These are phyloP conservation scores for Cylas formicarius DNA, from an alignment of 1,140 invertebrate species.

Conservation along the genomic window DNA sequence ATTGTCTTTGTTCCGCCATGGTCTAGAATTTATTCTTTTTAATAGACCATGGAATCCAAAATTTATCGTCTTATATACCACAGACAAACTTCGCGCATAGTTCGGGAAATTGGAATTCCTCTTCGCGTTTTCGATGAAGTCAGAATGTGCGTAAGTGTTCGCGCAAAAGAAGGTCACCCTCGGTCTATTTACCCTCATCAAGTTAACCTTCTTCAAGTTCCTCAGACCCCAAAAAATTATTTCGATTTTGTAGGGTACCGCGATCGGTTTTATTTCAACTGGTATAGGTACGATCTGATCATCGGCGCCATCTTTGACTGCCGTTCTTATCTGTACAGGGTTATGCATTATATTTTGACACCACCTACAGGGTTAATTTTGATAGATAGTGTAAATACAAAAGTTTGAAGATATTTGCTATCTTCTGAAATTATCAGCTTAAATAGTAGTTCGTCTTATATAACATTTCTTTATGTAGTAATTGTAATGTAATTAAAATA, in stretches of 20 bases:
- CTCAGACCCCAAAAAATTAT: slow-evolving; percentile 58
- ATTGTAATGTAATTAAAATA: too few relatives aligned
- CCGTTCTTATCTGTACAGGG: slow-evolving; percentile 1
- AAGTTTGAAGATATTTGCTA: too few relatives aligned
- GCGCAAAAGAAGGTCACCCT: slow-evolving; percentile 50
- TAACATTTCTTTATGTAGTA: too few relatives aligned
- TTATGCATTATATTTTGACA: too few relatives aligned
- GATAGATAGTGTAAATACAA: too few relatives aligned
- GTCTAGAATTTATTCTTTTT: slow-evolving; percentile 41
- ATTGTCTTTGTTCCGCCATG: slow-evolving; percentile 42
- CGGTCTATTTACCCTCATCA: slow-evolving; percentile 45
- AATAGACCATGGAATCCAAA: neutral
- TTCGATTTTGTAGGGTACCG: slow-evolving; percentile 44
- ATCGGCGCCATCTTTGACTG: slow-evolving; percentile 9
- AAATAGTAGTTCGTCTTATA: too few relatives aligned
- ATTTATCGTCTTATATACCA: slow-evolving; percentile 38
- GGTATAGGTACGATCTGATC: slow-evolving; percentile 40
- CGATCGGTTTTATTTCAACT: slow-evolving; percentile 44
- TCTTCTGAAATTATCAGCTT: too few relatives aligned
- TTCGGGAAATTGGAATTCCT: slow-evolving; percentile 45
- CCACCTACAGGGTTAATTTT: too few relatives aligned
- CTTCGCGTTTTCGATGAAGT: slow-evolving; percentile 46
- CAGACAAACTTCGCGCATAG: slow-evolving; percentile 42
- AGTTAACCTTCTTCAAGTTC: slow-evolving; percentile 46
- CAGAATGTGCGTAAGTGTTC: slow-evolving; percentile 47